Percentiles rank a stretch among this genome's conserved stretches.
Evolutionary conservation across 2,113 vertebrate species (phyloP).

Genomic region (Myotis davidii): DNA sequence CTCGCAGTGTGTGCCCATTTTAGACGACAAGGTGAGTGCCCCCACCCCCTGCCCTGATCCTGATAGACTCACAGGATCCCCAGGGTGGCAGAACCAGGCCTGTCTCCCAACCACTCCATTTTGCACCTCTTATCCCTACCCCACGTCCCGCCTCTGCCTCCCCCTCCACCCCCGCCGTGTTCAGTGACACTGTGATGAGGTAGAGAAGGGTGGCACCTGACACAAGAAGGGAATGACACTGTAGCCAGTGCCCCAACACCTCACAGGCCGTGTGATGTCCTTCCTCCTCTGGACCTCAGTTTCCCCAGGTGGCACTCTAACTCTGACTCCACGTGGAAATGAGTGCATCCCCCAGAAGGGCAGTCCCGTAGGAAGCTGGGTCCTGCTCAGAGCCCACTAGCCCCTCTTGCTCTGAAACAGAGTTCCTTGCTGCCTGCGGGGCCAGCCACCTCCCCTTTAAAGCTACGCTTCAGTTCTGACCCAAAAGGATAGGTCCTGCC

Average conservation of each 20-base stretch:
- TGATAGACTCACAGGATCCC: background rate
- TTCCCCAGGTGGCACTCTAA: background rate
- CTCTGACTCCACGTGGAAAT: background rate
- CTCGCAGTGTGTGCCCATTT: slow-evolving; percentile 96
- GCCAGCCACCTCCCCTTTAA: background rate
- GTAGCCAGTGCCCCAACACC: background rate
- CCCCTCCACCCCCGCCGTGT: background rate
- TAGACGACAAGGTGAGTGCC: slow-evolving; percentile 93
- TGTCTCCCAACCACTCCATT: background rate
- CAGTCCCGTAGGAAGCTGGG: background rate
- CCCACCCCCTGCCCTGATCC: background rate
- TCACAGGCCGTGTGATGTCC: background rate
- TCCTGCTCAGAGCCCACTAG: background rate
- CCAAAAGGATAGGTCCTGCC: background rate
- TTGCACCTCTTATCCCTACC: background rate
- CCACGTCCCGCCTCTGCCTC: background rate
- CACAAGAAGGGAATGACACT: fast-evolving
- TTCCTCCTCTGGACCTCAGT: background rate
- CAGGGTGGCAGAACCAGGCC: background rate
- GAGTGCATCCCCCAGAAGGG: too few relatives aligned
- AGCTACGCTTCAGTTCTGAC: background rate
- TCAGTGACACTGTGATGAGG: background rate
- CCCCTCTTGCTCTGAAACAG: background rate
- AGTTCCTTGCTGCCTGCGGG: fast-evolving
- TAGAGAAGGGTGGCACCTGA: background rate